Percentiles rank a stretch among this genome's conserved stretches.
These are phyloP conservation scores for Meiosimyza decipiens DNA, from an alignment of 2,888 invertebrate genomes.

Conservation along the genomic window DNA sequence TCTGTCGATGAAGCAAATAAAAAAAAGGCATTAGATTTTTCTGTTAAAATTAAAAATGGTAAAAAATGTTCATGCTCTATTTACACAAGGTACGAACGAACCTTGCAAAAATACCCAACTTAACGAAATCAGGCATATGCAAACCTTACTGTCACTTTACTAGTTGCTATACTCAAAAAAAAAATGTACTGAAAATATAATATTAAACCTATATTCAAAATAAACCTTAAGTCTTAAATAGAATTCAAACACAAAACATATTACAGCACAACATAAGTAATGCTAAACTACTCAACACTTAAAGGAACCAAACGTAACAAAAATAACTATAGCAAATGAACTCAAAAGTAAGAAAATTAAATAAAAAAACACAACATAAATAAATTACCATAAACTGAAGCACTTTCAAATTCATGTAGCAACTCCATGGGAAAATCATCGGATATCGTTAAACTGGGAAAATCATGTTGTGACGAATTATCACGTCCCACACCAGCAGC, in stretches of 20 bases:
- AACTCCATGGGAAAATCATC: slow-evolving; percentile 67
- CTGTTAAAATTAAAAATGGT: not conserved
- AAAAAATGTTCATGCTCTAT: not conserved
- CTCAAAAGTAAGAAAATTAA: slow-evolving; percentile 20
- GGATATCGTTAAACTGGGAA: slow-evolving; percentile 67
- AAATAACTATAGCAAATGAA: not conserved
- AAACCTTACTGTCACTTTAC: slow-evolving; percentile 9
- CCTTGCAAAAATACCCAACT: not conserved
- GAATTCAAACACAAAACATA: slow-evolving; percentile 12
- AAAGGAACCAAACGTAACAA: not conserved
- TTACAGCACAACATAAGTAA: too few species aligned
- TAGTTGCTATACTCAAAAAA: not conserved
- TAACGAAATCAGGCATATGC: not conserved
- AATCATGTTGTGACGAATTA: slow-evolving; percentile 65
- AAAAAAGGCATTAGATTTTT: slow-evolving; percentile 35
- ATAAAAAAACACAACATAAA: slow-evolving; percentile 44
- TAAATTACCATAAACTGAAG: slow-evolving; percentile 66
- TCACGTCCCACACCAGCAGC: slow-evolving; percentile 57
- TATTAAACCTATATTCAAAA: too few species aligned
- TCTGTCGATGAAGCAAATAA: slow-evolving; percentile 69
- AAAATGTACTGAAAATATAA: too few species aligned
- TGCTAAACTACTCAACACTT: slow-evolving; percentile 5
- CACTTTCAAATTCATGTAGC: slow-evolving; percentile 64
- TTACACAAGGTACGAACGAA: slow-evolving; percentile 9
- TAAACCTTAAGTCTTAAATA: too few species aligned